Base-by-base conservation (phyloP, 2,113 vertebrate species). In the Brachionichthys hirsutus region DNA sequence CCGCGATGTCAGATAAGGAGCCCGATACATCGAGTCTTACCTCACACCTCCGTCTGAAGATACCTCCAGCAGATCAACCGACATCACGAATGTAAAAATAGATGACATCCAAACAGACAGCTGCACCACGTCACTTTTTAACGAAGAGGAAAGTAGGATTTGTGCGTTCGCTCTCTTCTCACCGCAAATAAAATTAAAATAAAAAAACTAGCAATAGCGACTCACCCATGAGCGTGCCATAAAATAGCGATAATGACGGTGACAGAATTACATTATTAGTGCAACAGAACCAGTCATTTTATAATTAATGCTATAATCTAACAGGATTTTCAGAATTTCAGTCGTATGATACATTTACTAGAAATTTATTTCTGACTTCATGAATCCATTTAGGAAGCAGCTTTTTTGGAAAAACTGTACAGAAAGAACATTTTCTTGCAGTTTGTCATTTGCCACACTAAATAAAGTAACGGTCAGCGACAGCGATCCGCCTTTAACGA, bases 1-100 rank as follows among this genome's bases (percentile, higher is more conserved):
- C 78, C 75, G 73, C 12, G 24, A 60, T 50, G 58, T 67, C 81
- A 73, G 81, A 87, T 83, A 76, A 87, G 73, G 57, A 71, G 67
- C 50, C 15, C 54, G 65, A 69, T 24, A 50, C 48, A 24, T 49
- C 19, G 24, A 6, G 62, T 70, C 53, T 56, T 51, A 67, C 63
- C 58, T 66, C 56, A 75, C 47, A 50, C 48, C 62, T 76, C 72
- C 40, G 78, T 66, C 68, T 76, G 63, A 49, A 62, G 70, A 74
- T 67, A 78, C 75, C 47, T 67, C 12, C 0, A 69, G 63, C 54
- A 67, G 41, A 83, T 73, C 55, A 68, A 53, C 72, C 18, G 63
- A 59, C 54, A 49, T 63, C 56, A 50, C 47, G 41, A 30, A 60
- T 55, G 64, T 75, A 75, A 75, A 82, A 77, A 85, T 71, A 75